Evolutionary conservation across 2,113 vertebrate species (phyloP), one percentile per base, ranked within the genome.

Genomic region (Scolopax mira): DNA sequence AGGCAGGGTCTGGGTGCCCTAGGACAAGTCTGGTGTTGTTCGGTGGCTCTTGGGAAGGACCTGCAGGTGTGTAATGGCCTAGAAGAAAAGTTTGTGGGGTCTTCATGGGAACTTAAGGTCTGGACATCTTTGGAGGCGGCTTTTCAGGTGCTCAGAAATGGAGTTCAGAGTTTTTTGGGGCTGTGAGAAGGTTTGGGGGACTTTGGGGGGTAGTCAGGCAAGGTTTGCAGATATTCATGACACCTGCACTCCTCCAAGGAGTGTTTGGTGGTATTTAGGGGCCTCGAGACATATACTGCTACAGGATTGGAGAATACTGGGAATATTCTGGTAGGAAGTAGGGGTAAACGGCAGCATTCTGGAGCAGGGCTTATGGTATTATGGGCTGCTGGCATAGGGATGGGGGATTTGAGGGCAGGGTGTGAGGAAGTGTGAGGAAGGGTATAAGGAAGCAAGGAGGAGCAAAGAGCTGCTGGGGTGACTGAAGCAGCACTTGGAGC

Each of bases 371-470:
- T 48, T 35, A 25, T 9, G 17, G 30, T 25, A 14, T 33, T 70
- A 18, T 10, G 11, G 49, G 31, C 42, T 31, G 41, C 42, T 33
- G 18, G 19, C 10, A 44, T 2, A 6, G 23, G 8, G 12, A 46
- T 18, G 7, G 14, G 6, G 9, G 16, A 24, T 61, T 17, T 46
- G n/a, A 9, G 23, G 17, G 11, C 46, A 60, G 14, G n/a, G n/a
- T n/a, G n/a, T n/a, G n/a, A n/a, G n/a, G n/a, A n/a, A n/a, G n/a
- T n/a, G n/a, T 39, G 23, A 57, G 7, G 22, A 7, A 49, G 49
- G 31, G 35, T 13, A 9, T 33, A 27, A 6, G 7, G 19, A 24
- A 15, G 19, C 1, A 13, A 13, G 3, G 3, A 9, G 15, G 10
- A 21, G 7, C 10, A 14, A 48, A 19, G 4, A 16, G 11, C 10